Percentiles rank a stretch among this genome's conserved stretches.
Evolutionary conservation across 2,113 vertebrate genomes (phyloP).

Genomic region (Centropus bengalensis): DNA sequence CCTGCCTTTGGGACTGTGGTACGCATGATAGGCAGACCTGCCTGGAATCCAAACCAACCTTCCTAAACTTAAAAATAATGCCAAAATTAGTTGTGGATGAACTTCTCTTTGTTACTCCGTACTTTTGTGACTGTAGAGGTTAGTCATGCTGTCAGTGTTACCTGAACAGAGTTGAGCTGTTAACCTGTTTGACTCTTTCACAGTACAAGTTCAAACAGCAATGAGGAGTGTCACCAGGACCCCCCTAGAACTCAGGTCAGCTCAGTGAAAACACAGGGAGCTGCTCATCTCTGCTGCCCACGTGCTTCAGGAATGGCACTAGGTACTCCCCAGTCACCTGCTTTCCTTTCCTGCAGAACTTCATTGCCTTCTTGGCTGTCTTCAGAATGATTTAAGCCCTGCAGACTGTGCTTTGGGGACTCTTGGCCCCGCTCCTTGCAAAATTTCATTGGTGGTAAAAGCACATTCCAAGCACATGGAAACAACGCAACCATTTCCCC

Average conservation of each 20-base stretch:
- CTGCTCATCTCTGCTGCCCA: background rate
- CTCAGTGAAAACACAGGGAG: background rate
- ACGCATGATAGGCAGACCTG: background rate
- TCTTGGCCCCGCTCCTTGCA: background rate
- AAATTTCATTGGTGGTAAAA: background rate
- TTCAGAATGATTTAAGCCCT: background rate
- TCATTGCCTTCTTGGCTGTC: background rate
- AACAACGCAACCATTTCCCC: background rate
- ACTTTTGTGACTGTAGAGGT: background rate
- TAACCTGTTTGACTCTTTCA: background rate
- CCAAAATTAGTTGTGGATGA: background rate
- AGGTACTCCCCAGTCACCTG: background rate
- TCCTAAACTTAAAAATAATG: background rate
- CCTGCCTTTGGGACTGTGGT: background rate
- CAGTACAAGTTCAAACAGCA: background rate
- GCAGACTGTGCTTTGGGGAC: background rate
- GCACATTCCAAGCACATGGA: background rate
- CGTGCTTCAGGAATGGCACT: background rate
- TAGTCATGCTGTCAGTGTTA: background rate
- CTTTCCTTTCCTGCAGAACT: background rate
- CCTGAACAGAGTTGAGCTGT: background rate
- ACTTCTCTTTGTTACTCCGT: background rate
- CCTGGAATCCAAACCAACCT: background rate
- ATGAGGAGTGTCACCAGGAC: background rate
- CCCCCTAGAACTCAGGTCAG: background rate